These are phyloP conservation scores for Porites divaricata DNA, from an alignment of 92 coral and sea anemone genomes.

Conservation along the genomic window DNA sequence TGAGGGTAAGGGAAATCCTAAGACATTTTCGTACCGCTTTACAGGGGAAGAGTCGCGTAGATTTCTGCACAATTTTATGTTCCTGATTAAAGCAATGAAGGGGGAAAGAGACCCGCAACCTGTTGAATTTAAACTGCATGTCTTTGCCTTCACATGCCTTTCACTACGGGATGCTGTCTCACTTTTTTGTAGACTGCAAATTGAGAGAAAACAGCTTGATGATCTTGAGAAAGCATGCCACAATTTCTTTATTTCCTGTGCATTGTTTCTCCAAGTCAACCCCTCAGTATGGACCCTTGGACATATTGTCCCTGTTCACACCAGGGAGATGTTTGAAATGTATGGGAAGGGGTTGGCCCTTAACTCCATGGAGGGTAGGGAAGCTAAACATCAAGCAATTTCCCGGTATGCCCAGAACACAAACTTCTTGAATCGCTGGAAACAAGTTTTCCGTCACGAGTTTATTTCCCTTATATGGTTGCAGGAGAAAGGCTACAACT, in stretches of 20 bases:
- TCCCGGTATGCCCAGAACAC: conserved; percentile 53
- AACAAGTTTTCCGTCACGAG: conserved; percentile 57
- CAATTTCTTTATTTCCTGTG: conserved; percentile 27
- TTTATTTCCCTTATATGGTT: conserved; percentile 55
- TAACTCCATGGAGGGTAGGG: conserved; percentile 67
- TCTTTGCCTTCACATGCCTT: conserved; percentile 47
- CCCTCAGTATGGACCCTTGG: conserved; percentile 55
- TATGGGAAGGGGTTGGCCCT: conserved; percentile 61
- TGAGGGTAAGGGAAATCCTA: conserved; percentile 54
- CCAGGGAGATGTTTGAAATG: conserved; percentile 45
- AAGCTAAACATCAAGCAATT: conserved; percentile 61
- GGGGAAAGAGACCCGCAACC: conserved; percentile 32
- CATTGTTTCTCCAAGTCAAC: conserved; percentile 44
- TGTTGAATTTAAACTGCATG: conserved; percentile 44
- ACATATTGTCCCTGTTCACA: conserved; percentile 49
- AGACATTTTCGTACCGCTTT: conserved; percentile 57
- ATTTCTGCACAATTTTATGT: conserved; percentile 72
- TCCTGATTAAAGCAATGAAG: conserved; percentile 49
- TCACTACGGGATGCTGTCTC: conserved; percentile 47
- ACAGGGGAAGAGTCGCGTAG: conserved; percentile 67
- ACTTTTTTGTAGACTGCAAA: conserved; percentile 50
- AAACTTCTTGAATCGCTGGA: conserved; percentile 39
- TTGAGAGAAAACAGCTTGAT: conserved; percentile 30
- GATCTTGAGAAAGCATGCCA: conserved; percentile 41
- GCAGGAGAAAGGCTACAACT: conserved; percentile 52